A percentile compares a stretch with the other conserved stretches of the same genome.
These are phyloP conservation scores for Callaeas wilsoni DNA, from an alignment of 2,113 vertebrate genomes.

Conservation along the genomic window DNA sequence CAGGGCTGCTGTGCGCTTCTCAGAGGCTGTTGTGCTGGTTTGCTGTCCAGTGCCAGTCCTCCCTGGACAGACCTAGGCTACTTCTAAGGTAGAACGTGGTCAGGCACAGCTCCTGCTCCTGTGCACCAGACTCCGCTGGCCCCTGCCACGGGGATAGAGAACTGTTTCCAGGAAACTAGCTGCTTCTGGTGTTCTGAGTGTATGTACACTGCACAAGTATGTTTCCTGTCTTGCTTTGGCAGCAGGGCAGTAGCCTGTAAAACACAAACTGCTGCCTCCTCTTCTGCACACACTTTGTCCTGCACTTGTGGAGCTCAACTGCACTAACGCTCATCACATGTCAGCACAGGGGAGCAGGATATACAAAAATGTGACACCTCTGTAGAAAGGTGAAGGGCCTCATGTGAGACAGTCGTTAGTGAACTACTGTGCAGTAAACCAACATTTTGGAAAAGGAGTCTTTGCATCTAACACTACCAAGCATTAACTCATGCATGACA, in stretches of 20 bases:
- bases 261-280: background rate
- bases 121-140: accelerated
- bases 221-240: background rate
- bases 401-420: accelerated
- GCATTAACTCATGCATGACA: accelerated
- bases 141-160: accelerated
- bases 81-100: accelerated
- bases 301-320: background rate
- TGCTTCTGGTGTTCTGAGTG: accelerated
- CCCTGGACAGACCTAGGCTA: accelerated
- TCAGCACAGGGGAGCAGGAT: background rate
- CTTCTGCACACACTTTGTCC: accelerated
- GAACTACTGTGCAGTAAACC: background rate
- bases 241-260: background rate
- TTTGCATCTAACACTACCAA: too few species aligned
- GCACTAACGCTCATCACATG: background rate
- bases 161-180: accelerated
- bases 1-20: too few species aligned
- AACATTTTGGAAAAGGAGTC: background rate
- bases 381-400: background rate
- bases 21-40: accelerated
- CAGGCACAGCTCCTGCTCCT: accelerated
- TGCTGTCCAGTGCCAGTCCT: accelerated
- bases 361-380: accelerated
- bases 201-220: accelerated